Evolutionary conservation across 2,888 invertebrate genomes (phyloP).

Genomic region (Lysandra coridon): DNA sequence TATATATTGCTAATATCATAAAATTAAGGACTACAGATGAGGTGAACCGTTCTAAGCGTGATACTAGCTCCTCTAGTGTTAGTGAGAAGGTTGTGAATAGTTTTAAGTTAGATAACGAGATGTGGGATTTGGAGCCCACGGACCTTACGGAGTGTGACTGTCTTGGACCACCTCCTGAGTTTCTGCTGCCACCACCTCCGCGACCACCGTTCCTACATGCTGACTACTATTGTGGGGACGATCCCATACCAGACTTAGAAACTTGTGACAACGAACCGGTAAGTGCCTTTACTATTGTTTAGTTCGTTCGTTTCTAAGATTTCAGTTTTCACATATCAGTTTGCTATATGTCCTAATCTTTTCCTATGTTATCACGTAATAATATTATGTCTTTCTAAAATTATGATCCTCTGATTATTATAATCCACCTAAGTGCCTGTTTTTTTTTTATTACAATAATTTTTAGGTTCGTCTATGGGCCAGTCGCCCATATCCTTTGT

Average conservation of each 20-base stretch:
- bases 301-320: neutral
- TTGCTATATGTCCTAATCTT: neutral
- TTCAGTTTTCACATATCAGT: neutral
- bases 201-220: conserved; percentile 86
- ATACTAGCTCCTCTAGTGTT: conserved; percentile 69
- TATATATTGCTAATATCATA: conserved; percentile 74
- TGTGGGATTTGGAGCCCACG: conserved; percentile 87
- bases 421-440: neutral
- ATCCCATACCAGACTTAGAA: conserved; percentile 85
- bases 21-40: conserved; percentile 71
- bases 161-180: conserved; percentile 87
- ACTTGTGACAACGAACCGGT: conserved; percentile 89
- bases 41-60: conserved; percentile 74
- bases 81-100: conserved; percentile 79
- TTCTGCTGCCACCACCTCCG: conserved; percentile 87
- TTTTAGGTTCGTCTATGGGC: too few relatives aligned
- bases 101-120: conserved; percentile 80
- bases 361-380: neutral
- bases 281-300: conserved; percentile 61
- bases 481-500: too few relatives aligned
- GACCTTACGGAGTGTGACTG: conserved; percentile 88
- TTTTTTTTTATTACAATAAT: too few relatives aligned
- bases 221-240: conserved; percentile 85
- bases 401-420: neutral
- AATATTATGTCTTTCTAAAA: neutral